phyloP scores from a whole-genome alignment of 2,797 vertebrate species.

The Eremophila alpestris region DNA sequence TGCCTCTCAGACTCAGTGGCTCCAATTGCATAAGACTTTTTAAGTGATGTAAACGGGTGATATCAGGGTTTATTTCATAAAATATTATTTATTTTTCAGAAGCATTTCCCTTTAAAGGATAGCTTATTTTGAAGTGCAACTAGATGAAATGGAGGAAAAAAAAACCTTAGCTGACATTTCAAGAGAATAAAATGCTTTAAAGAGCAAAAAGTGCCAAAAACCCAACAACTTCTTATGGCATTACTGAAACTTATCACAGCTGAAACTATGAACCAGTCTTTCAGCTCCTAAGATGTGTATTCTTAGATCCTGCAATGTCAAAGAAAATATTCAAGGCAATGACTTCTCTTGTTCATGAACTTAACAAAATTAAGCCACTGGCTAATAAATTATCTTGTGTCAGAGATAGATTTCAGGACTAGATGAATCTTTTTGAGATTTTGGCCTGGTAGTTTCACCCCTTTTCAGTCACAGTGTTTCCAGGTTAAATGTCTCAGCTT shows the following conservation, averaged over 20 bases:
- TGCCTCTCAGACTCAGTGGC: background rate
- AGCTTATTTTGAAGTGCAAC: background rate
- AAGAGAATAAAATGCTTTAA: background rate
- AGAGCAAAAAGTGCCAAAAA: background rate
- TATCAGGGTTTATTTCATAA: background rate
- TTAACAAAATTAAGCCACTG: background rate
- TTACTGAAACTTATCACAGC: background rate
- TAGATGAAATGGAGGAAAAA: background rate
- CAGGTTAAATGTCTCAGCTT: background rate
- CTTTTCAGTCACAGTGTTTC: background rate
- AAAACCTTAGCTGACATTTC: background rate
- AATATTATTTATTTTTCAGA: background rate
- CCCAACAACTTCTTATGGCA: background rate
- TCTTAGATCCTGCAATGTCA: background rate
- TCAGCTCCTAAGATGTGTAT: background rate
- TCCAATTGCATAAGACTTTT: background rate
- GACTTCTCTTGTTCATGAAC: background rate
- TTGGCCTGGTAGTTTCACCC: background rate
- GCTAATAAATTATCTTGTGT: background rate
- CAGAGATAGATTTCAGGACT: background rate
- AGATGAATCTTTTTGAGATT: background rate
- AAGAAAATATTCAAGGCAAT: background rate
- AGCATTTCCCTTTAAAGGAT: background rate
- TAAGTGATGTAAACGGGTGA: background rate
- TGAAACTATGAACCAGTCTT: background rate